Evolutionary conservation across 2,797 vertebrate species (phyloP), one percentile per base, ranked within the genome.

Genomic region (Gymnothorax reevesii): DNA sequence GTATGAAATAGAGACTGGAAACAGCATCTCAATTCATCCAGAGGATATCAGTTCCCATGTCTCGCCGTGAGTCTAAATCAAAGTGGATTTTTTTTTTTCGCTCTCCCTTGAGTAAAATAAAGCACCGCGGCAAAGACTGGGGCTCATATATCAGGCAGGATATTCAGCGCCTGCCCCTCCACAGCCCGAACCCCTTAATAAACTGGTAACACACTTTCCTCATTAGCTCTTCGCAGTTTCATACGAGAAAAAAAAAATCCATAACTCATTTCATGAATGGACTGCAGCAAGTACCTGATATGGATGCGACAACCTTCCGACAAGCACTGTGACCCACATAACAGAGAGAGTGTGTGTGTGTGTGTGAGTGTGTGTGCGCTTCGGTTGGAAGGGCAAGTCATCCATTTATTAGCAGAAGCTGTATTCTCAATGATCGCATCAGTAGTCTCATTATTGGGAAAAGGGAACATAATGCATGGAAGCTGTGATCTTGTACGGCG

Each of bases 191-290:
- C 2, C 66, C 66, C 73, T 77, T 77, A 77, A 77, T 77, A 52
- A 52, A 77, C 73, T 77, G 33, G 52, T 77, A 77, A 77, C 73
- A 13, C 42, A 77, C 33, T 77, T 17, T 12, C 73, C 73, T 77
- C 52, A 77, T 77, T 77, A 52, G 73, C 42, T 49, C 33, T 49
- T 77, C 52, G 73, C 73, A 52, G 73, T 52, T 77, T 77, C 73
- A 77, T 77, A 42, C 73, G 52, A 49, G 27, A 77, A 77, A 49
- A 42, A 42, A 77, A 77, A 77, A 77, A 77, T 77, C 73, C 20
- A 77, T 77, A 77, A 77, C 73, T 77, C 73, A 77, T 77, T 77
- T 77, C 73, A 77, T 49, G 73, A 77, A 77, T 52, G 73, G 52
- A 77, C 73, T 20, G 33, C 7, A 25, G 71, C 71, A 75, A 75